Conservation (phyloP, 2,113 vertebrate species). For the Chascanopsetta lugubris region DNA sequence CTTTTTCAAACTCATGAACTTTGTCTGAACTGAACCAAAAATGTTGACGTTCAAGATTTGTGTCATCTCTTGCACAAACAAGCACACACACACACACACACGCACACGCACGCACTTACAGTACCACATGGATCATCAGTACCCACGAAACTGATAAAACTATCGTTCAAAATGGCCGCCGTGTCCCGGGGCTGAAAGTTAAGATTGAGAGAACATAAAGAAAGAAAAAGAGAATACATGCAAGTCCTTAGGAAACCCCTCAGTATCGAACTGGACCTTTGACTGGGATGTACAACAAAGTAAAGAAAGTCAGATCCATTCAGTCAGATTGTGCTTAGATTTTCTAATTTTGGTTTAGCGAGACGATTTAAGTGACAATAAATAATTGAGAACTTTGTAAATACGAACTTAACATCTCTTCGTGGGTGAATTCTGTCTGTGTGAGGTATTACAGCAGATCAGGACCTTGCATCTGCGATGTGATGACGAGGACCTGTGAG, state of each 20-base stretch:
- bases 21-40: constrained; percentile 29
- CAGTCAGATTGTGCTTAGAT: constrained; percentile 74
- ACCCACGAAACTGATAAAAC: constrained; percentile 65
- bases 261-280: constrained; percentile 61
- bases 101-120: constrained; percentile 38
- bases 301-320: constrained; percentile 58
- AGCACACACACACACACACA: constrained; percentile 31
- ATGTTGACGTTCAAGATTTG: constrained; percentile 29
- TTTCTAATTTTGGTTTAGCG: constrained; percentile 48
- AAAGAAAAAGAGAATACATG: constrained; percentile 71
- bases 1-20: constrained; percentile 34
- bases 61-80: constrained; percentile 57
- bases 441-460: constrained; percentile 5
- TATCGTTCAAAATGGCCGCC: constrained; percentile 64
- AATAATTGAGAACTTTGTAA: constrained; percentile 23
- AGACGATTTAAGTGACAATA: constrained; percentile 3
- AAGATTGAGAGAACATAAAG: constrained; percentile 62
- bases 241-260: constrained; percentile 74
- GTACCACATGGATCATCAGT: constrained; percentile 66
- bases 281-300: constrained; percentile 67
- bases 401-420: neutral
- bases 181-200: constrained; percentile 55
- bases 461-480: no score
- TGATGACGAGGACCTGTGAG: constrained; percentile 11
- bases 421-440: constrained; percentile 5